Conservation (phyloP, 64 coral and sea anemone genomes). For the Stichodactyla helianthus region DNA sequence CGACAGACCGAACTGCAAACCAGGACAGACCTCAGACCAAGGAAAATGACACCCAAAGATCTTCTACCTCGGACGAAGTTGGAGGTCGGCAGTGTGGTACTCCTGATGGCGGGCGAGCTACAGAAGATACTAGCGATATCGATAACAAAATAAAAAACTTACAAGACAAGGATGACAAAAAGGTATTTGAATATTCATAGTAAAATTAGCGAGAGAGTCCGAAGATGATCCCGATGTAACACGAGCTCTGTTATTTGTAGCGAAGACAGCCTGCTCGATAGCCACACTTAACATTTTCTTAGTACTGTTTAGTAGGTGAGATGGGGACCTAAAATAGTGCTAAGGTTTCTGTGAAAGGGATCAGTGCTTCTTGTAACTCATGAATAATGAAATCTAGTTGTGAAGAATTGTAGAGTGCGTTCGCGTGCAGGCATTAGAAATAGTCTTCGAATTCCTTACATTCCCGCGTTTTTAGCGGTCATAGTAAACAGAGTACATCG, state of each 20-base stretch:
- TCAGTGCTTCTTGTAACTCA: constrained; percentile 12
- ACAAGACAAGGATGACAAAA: constrained; percentile 29
- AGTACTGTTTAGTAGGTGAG: background rate
- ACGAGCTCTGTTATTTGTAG: constrained; percentile 14
- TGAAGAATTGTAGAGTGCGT: constrained; percentile 6
- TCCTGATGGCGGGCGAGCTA: constrained; percentile 16
- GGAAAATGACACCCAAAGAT: constrained; percentile 20
- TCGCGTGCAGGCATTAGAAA: constrained; percentile 4
- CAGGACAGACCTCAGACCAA: constrained; percentile 9
- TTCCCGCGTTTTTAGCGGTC: constrained; percentile 29
- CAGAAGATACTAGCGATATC: constrained; percentile 1
- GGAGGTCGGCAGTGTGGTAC: constrained; percentile 2
- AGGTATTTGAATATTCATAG: constrained; percentile 23
- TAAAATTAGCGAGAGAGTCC: background rate
- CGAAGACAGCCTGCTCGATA: constrained; percentile 2
- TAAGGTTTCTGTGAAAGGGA: background rate
- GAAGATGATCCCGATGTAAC: background rate
- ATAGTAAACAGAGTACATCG: background rate
- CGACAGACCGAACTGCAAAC: constrained; percentile 21
- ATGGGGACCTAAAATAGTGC: background rate
- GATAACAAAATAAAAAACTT: constrained; percentile 23
- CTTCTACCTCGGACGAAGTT: constrained; percentile 16
- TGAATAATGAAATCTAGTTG: constrained; percentile 21
- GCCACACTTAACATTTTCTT: constrained; percentile 11
- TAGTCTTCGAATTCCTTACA: constrained; percentile 14